phyloP scores from a whole-genome alignment of 2,113 vertebrate genomes.

The Anolis carolinensis region DNA sequence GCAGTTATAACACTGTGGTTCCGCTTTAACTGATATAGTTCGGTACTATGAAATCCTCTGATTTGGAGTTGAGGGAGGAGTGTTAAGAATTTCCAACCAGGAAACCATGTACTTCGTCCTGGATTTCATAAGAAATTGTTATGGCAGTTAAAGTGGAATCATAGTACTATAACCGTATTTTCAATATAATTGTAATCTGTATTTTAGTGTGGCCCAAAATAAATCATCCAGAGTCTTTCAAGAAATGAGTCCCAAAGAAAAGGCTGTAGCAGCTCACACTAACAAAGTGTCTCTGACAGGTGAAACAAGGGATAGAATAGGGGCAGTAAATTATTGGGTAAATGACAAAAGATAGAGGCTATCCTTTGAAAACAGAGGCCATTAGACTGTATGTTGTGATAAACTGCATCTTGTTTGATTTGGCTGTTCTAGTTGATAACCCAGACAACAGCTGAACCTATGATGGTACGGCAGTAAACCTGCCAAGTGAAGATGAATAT shows the following conservation, averaged over 20 bases:
- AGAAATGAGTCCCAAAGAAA: not conserved
- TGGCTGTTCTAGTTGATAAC: not conserved
- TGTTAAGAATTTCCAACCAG: no score
- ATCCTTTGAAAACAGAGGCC: not conserved
- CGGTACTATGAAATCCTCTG: no score
- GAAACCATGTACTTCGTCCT: no score
- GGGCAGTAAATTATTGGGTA: not conserved
- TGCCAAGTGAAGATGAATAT: not conserved
- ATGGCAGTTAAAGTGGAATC: no score
- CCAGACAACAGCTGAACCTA: not conserved
- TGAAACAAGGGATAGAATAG: not conserved
- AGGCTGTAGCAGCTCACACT: not conserved
- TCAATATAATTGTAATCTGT: no score
- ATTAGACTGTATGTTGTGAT: not conserved
- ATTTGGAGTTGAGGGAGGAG: no score
- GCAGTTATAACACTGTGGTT: no score
- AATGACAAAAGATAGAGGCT: not conserved
- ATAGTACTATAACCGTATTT: no score
- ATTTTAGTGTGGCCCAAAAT: not conserved
- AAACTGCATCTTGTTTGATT: not conserved
- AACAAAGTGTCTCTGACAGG: not conserved
- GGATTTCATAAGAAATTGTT: no score
- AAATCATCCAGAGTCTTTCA: not conserved
- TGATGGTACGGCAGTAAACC: not conserved
- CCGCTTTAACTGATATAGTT: no score